phyloP scores from a whole-genome alignment of 2,888 invertebrate species.

The Psylliodes chrysocephalus region DNA sequence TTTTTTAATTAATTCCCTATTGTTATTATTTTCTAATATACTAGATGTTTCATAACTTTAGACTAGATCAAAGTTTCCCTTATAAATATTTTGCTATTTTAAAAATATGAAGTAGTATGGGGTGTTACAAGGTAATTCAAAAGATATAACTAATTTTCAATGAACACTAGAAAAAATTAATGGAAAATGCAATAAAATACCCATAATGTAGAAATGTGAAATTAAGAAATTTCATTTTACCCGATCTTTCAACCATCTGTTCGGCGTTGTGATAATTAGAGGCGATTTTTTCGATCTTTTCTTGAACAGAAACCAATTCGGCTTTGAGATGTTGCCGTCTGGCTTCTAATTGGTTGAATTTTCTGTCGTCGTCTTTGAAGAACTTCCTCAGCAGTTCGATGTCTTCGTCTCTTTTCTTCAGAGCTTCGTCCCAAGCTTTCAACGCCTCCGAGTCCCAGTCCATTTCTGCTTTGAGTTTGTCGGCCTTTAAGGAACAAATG shows the following conservation, averaged over 20 bases:
- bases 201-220: too few relatives aligned
- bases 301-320: slow-evolving; percentile 65
- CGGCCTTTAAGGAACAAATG: slow-evolving; percentile 67
- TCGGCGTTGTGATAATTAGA: slow-evolving; percentile 69
- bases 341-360: slow-evolving; percentile 71
- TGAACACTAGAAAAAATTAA: too few relatives aligned
- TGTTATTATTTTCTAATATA: too few relatives aligned
- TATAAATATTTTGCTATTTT: too few relatives aligned
- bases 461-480: slow-evolving; percentile 72
- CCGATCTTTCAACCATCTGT: slow-evolving; percentile 60
- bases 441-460: slow-evolving; percentile 76
- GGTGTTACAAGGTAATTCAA: too few relatives aligned
- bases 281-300: slow-evolving; percentile 63
- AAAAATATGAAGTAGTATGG: too few relatives aligned
- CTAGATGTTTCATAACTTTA: too few relatives aligned
- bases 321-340: slow-evolving; percentile 66
- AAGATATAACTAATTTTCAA: too few relatives aligned
- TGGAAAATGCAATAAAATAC: too few relatives aligned
- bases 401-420: slow-evolving; percentile 75
- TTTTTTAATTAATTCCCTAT: too few relatives aligned
- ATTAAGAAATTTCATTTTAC: slow-evolving; percentile 36
- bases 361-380: slow-evolving; percentile 76
- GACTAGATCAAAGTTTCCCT: too few relatives aligned
- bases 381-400: slow-evolving; percentile 78
- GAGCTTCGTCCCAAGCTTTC: slow-evolving; percentile 77